Percentiles rank a stretch among this genome's conserved stretches.
These are phyloP conservation scores for Epizoanthus scotinus DNA, from an alignment of 92 coral and sea anemone species.

Conservation along the genomic window DNA sequence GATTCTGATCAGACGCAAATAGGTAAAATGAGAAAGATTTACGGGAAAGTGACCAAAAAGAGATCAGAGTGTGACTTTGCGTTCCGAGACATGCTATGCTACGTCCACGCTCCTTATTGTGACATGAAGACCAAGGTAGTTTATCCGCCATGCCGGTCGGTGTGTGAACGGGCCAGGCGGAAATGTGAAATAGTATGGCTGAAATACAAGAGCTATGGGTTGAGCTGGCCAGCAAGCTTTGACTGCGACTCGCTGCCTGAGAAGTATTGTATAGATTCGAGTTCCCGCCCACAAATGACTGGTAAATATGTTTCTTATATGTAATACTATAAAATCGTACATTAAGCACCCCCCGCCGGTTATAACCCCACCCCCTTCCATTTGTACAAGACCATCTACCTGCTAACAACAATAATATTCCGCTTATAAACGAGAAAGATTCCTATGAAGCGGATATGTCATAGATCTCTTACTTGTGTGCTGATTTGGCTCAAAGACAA, in stretches of 20 bases:
- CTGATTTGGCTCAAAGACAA: too few species aligned
- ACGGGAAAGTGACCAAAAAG: not conserved
- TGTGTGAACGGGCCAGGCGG: conserved; percentile 18
- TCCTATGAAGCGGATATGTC: too few species aligned
- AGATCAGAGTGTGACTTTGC: not conserved
- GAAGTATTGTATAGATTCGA: conserved; percentile 8
- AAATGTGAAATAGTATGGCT: conserved; percentile 27
- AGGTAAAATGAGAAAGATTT: conserved; percentile 8
- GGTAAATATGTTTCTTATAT: not conserved
- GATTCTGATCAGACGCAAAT: conserved; percentile 38
- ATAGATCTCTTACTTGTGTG: too few species aligned
- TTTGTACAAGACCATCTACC: too few species aligned
- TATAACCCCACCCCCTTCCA: too few species aligned
- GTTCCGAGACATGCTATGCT: conserved; percentile 12
- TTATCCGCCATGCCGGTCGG: conserved; percentile 18
- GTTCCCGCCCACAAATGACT: not conserved
- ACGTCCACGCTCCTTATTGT: conserved; percentile 22
- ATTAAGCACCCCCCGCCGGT: too few species aligned
- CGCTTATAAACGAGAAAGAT: too few species aligned
- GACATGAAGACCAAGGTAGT: conserved; percentile 19
- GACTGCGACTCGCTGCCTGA: conserved; percentile 39
- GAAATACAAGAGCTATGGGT: conserved; percentile 37
- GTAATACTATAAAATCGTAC: too few species aligned
- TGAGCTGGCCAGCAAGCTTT: conserved; percentile 33
- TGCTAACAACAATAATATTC: too few species aligned